Evolutionary conservation across 2,888 invertebrate species (phyloP).

Genomic region (Syrphus vitripennis): DNA sequence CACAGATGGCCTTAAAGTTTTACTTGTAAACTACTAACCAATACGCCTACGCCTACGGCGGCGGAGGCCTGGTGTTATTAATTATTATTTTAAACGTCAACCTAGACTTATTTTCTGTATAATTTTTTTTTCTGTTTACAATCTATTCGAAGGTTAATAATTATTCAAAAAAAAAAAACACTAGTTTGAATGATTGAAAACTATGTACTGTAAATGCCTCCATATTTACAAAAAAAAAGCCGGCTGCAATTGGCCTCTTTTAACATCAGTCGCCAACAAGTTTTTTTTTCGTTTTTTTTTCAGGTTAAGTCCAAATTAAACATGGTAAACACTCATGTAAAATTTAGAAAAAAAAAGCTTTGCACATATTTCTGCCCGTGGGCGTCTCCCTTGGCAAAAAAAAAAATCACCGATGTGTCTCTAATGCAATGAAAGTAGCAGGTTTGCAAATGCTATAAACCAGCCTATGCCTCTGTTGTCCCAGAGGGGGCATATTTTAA

Average conservation of each 20-base stretch:
- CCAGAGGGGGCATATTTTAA: not conserved
- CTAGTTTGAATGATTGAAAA: not conserved
- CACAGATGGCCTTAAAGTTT: conserved; percentile 28
- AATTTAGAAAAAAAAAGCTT: not conserved
- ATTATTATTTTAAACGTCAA: not conserved
- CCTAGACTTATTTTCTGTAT: not conserved
- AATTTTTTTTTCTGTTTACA: not conserved
- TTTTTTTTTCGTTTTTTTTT: not conserved
- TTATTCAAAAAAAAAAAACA: not conserved
- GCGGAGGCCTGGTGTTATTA: not conserved
- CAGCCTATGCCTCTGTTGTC: not conserved
- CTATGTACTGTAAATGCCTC: not conserved
- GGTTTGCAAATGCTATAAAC: not conserved
- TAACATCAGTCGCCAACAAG: not conserved
- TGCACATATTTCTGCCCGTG: conserved; percentile 1
- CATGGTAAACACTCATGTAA: conserved; percentile 1
- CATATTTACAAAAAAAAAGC: not conserved
- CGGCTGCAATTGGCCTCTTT: conserved; percentile 15
- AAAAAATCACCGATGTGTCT: conserved; percentile 10
- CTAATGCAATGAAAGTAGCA: not conserved
- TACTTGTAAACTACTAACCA: not conserved
- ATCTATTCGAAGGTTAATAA: conserved; percentile 4
- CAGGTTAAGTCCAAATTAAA: conserved; percentile 45
- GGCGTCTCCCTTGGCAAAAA: not conserved
- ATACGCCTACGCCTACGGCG: not conserved